phyloP scores from a whole-genome alignment of 2,888 invertebrate genomes.

The Antitype chi region DNA sequence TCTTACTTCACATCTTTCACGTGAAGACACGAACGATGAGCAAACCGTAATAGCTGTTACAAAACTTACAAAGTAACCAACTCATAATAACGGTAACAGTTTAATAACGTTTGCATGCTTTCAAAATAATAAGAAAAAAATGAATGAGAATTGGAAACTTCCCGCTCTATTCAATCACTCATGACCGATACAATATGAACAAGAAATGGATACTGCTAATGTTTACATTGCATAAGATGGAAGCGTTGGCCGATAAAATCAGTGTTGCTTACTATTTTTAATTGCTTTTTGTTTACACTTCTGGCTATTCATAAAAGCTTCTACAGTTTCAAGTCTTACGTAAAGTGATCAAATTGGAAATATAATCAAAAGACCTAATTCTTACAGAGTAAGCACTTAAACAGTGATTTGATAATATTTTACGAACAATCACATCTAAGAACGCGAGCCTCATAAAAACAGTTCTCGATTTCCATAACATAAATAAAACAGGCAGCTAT shows the following conservation, averaged over 20 bases:
- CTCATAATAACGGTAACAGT: slow-evolving; percentile 60
- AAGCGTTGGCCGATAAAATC: slow-evolving; percentile 51
- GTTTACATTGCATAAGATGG: slow-evolving; percentile 56
- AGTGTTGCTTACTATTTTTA: slow-evolving; percentile 44
- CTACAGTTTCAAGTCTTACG: slow-evolving; percentile 26
- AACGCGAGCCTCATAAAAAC: slow-evolving; percentile 1
- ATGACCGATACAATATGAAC: slow-evolving; percentile 59
- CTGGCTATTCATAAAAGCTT: slow-evolving; percentile 33
- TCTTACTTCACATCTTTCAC: slow-evolving; percentile 44
- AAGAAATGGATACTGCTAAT: slow-evolving; percentile 54
- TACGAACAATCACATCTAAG: slow-evolving; percentile 9
- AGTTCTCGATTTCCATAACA: slow-evolving; percentile 12
- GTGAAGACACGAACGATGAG: slow-evolving; percentile 44
- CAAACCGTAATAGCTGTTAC: slow-evolving; percentile 54
- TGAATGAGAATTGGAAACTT: slow-evolving; percentile 58
- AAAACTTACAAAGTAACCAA: slow-evolving; percentile 45
- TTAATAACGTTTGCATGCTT: slow-evolving; percentile 58
- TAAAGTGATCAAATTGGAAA: slow-evolving; percentile 10
- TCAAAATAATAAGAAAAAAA: slow-evolving; percentile 50
- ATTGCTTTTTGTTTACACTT: slow-evolving; percentile 54
- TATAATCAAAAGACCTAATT: slow-evolving; percentile 1
- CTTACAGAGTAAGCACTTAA: background rate
- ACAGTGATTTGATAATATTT: slow-evolving; percentile 10
- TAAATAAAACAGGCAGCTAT: slow-evolving; percentile 36
- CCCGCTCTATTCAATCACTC: slow-evolving; percentile 64